phyloP scores from a whole-genome alignment of 2,113 vertebrate genomes.

The Sorex araneus region DNA sequence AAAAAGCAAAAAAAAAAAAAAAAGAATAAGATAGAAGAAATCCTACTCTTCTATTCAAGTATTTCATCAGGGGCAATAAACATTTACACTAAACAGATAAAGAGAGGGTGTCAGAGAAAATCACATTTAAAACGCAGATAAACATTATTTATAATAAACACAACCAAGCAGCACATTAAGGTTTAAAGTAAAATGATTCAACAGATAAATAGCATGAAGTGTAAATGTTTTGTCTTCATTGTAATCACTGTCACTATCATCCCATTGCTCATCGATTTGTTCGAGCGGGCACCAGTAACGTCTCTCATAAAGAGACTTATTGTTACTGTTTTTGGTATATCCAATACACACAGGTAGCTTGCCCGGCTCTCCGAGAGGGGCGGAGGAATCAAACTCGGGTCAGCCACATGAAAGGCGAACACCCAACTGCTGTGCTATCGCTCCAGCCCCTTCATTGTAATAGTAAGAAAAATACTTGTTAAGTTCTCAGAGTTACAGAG shows the following conservation, averaged over 20 bases:
- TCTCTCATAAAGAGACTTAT: too few species aligned
- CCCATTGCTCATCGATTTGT: too few species aligned
- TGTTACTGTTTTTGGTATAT: too few species aligned
- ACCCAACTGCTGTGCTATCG: too few species aligned
- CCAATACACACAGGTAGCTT: too few species aligned
- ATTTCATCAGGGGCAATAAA: not conserved
- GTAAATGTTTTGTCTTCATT: not conserved
- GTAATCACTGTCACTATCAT: not conserved
- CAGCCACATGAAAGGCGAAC: too few species aligned
- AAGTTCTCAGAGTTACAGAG: not conserved
- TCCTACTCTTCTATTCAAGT: not conserved
- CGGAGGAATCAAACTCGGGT: too few species aligned
- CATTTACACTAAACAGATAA: conserved; percentile 15
- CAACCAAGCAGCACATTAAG: not conserved
- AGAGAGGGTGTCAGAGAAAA: not conserved
- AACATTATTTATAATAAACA: not conserved
- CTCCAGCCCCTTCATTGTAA: not conserved
- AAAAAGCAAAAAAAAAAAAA: too few species aligned
- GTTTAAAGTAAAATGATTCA: not conserved
- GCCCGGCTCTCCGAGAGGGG: too few species aligned
- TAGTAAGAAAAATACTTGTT: not conserved
- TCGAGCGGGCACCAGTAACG: too few species aligned
- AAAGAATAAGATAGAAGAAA: not conserved
- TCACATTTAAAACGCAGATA: not conserved
- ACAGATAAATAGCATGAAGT: not conserved